Percentiles rank a stretch among this genome's conserved stretches.
Evolutionary conservation across 2,888 invertebrate genomes (phyloP).

Genomic region (Cremastinae sp.): DNA sequence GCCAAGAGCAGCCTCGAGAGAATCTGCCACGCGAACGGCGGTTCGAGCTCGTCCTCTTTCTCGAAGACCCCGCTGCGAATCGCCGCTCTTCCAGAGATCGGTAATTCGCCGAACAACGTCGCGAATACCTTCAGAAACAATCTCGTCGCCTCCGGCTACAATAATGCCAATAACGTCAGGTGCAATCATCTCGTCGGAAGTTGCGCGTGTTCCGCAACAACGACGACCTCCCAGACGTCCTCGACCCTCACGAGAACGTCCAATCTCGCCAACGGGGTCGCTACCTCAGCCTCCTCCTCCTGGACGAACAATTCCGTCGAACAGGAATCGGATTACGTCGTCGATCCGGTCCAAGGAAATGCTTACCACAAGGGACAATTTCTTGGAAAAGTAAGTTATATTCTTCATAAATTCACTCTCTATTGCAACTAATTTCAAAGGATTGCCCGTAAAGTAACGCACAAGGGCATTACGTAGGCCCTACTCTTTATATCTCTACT

Average conservation of each 20-base stretch:
- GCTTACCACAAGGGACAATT: slow-evolving; percentile 76
- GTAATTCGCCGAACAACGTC: slow-evolving; percentile 37
- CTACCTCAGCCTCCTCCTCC: slow-evolving; percentile 69
- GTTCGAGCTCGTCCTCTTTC: slow-evolving; percentile 42
- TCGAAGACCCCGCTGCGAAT: slow-evolving; percentile 38
- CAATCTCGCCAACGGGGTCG: slow-evolving; percentile 44
- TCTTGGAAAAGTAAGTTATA: slow-evolving; percentile 73
- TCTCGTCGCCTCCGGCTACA: slow-evolving; percentile 34
- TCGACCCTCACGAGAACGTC: slow-evolving; percentile 55
- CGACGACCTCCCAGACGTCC: slow-evolving; percentile 51
- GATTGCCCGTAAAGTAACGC: not conserved
- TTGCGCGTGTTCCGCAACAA: slow-evolving; percentile 49
- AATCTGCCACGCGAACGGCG: slow-evolving; percentile 24
- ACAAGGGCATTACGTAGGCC: too few species aligned
- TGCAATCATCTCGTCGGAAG: slow-evolving; percentile 54
- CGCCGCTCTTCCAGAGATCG: slow-evolving; percentile 24
- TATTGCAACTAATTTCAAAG: not conserved
- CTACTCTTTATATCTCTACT: too few species aligned
- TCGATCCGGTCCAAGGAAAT: slow-evolving; percentile 76
- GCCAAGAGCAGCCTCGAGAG: slow-evolving; percentile 44
- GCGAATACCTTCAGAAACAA: slow-evolving; percentile 46
- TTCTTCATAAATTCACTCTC: not conserved
- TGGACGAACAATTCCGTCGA: slow-evolving; percentile 68
- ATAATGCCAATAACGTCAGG: slow-evolving; percentile 41
- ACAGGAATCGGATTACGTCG: slow-evolving; percentile 74